Evolutionary conservation across 2,113 vertebrate species (phyloP).

Genomic region (Collichthys lucidus): DNA sequence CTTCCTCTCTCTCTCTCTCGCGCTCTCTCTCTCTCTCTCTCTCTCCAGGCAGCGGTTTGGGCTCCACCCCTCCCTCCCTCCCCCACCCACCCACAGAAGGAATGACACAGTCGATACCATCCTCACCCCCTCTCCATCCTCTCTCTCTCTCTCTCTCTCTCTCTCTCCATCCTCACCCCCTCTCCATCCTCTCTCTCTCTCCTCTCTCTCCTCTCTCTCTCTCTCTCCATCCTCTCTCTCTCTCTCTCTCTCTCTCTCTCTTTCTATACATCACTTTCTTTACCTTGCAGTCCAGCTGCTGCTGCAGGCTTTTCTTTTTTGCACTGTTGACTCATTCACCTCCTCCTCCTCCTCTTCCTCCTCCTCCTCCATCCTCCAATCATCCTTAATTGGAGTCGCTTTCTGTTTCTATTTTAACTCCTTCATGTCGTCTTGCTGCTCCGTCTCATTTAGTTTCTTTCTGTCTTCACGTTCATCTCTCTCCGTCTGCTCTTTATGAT

Average conservation of each 20-base stretch:
- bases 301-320: neutral
- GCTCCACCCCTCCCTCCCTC: slow-evolving; percentile 38
- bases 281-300: neutral
- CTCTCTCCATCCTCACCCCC: neutral
- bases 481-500: neutral
- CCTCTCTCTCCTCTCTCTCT: slow-evolving; percentile 1
- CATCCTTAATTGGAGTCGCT: neutral
- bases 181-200: slow-evolving; percentile 1
- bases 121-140: slow-evolving; percentile 10
- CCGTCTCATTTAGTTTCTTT: neutral
- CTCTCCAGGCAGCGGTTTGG: slow-evolving; percentile 56
- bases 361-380: neutral
- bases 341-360: neutral
- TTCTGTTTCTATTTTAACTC: neutral
- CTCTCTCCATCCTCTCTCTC: neutral
- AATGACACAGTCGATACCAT: slow-evolving; percentile 39
- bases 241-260: slow-evolving; percentile 11
- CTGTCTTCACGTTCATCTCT: neutral
- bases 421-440: neutral
- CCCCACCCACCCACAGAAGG: neutral
- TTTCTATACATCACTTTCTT: slow-evolving; percentile 12
- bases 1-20: neutral
- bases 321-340: slow-evolving; percentile 22
- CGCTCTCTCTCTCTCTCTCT: slow-evolving; percentile 3
- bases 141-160: slow-evolving; percentile 21